phyloP scores from a whole-genome alignment of 2,797 vertebrate species.

The Toxotes lorentzi region DNA sequence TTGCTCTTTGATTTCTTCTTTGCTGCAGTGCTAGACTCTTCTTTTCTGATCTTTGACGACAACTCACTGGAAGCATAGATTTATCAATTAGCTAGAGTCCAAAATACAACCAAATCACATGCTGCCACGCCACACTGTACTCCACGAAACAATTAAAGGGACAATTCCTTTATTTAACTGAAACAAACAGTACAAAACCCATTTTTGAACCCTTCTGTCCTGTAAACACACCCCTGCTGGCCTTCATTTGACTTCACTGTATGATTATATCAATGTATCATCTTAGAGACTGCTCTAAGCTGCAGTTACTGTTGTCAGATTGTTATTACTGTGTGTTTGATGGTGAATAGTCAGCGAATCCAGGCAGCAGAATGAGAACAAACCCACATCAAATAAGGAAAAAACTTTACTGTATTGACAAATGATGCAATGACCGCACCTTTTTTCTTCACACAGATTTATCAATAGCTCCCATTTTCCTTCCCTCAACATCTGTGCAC shows the following conservation, averaged over 20 bases:
- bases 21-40: neutral
- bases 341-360: neutral
- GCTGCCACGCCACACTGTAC: neutral
- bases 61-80: slow-evolving; percentile 66
- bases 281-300: no score
- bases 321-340: neutral
- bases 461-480: neutral
- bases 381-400: no score
- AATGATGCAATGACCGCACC: no score
- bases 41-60: slow-evolving; percentile 55
- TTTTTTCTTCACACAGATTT: no score
- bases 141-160: neutral
- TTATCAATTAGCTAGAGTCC: neutral
- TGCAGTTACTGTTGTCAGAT: neutral
- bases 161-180: neutral
- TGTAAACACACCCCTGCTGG: neutral
- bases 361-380: neutral
- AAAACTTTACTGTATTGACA: no score
- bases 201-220: neutral
- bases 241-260: neutral
- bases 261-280: neutral
- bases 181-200: neutral
- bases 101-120: neutral
- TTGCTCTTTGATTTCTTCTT: slow-evolving; percentile 59
- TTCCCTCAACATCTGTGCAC: neutral